Conservation (phyloP, 2,113 vertebrate genomes). For the Pachypanchax playfairii region DNA sequence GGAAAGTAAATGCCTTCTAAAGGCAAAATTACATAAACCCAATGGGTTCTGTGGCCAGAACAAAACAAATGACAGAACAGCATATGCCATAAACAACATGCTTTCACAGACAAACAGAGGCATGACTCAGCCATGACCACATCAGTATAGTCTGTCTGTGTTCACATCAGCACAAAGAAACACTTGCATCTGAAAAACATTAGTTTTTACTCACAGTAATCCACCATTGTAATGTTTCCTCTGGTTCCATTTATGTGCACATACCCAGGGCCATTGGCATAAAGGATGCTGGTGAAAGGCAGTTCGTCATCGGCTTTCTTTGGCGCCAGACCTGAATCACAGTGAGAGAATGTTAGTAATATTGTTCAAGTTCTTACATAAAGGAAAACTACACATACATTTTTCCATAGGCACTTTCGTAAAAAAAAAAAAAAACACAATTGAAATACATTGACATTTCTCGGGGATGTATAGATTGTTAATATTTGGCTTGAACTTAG, state of each 20-base stretch:
- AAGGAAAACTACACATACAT: not conserved
- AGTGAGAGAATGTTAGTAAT: not conserved
- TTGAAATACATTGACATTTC: too few relatives aligned
- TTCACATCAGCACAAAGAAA: slow-evolving; percentile 33
- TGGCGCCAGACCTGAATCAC: slow-evolving; percentile 76
- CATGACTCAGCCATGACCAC: slow-evolving; percentile 50
- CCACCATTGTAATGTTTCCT: slow-evolving; percentile 79
- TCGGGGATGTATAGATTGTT: too few relatives aligned
- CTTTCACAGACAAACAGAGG: slow-evolving; percentile 31
- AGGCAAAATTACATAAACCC: slow-evolving; percentile 11
- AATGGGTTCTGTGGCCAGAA: slow-evolving; percentile 8
- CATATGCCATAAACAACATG: slow-evolving; percentile 21
- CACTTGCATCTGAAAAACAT: slow-evolving; percentile 62
- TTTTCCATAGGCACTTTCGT: too few relatives aligned
- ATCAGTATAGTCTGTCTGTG: slow-evolving; percentile 28
- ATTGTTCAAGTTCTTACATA: not conserved
- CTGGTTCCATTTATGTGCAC: slow-evolving; percentile 81
- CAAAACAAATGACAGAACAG: slow-evolving; percentile 10
- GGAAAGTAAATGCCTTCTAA: slow-evolving; percentile 36
- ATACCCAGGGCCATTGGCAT: slow-evolving; percentile 83
- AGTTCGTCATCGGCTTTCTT: slow-evolving; percentile 78
- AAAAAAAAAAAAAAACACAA: too few relatives aligned
- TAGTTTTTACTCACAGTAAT: slow-evolving; percentile 79
- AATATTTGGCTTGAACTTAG: not conserved
- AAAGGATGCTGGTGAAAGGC: slow-evolving; percentile 84